phyloP scores from a whole-genome alignment of 2,888 invertebrate species.

The Ditylenchus weischeri region DNA sequence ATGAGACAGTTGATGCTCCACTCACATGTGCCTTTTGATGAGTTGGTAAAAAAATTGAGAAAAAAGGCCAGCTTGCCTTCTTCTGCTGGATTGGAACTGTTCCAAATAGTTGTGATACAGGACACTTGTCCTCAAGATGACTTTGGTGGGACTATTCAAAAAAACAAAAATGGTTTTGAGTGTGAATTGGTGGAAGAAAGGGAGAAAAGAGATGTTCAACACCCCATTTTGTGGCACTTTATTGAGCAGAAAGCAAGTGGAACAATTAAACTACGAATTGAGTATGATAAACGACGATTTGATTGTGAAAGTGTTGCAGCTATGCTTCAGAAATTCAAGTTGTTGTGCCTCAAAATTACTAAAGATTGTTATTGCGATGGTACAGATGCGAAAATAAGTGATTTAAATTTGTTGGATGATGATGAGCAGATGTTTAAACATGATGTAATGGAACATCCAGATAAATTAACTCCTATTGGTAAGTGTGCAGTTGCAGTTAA shows the following conservation, averaged over 20 bases:
- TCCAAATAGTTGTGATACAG: constrained; percentile 10
- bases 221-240: constrained; percentile 15
- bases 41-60: constrained; percentile 21
- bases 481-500: too few species aligned
- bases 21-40: constrained; percentile 25
- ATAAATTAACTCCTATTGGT: background rate
- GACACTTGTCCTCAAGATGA: constrained; percentile 6
- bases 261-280: constrained; percentile 1
- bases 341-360: constrained; percentile 2
- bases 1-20: constrained; percentile 15
- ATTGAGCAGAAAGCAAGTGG: background rate
- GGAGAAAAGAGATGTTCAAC: background rate
- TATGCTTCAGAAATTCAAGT: background rate
- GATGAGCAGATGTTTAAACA: background rate
- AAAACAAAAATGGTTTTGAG: too few species aligned
- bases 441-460: background rate
- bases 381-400: background rate
- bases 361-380: background rate
- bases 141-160: background rate
- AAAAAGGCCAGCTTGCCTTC: background rate
- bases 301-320: background rate
- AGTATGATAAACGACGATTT: background rate
- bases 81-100: background rate
- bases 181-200: constrained; percentile 9
- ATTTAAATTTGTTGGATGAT: background rate